These are phyloP conservation scores for Dryas iulia DNA, from an alignment of 1,140 invertebrate species.

Conservation along the genomic window DNA sequence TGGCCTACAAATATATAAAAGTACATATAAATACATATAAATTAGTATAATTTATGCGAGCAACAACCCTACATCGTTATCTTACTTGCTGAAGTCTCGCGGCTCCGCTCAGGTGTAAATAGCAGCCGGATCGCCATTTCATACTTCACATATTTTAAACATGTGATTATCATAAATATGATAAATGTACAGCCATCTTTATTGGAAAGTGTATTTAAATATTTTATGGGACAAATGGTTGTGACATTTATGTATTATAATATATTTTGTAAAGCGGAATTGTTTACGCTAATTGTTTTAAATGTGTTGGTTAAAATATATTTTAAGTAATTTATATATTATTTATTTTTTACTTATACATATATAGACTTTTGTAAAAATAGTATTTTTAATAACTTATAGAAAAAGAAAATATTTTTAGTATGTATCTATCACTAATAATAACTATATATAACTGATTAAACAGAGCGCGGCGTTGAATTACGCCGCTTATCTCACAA, in stretches of 20 bases:
- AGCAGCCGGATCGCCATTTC: constrained; percentile 14
- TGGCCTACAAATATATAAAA: not conserved
- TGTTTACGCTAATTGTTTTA: not conserved
- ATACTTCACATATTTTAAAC: constrained; percentile 13
- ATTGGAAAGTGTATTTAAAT: constrained; percentile 1
- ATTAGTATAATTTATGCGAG: not conserved
- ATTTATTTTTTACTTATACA: too few relatives aligned
- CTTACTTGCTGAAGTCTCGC: constrained; percentile 8
- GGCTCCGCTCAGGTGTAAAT: constrained; percentile 20
- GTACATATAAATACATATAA: not conserved
- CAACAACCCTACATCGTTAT: constrained; percentile 9
- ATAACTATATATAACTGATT: too few relatives aligned
- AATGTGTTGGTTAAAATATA: not conserved
- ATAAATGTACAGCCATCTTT: not conserved
- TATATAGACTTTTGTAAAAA: too few relatives aligned
- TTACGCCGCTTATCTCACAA: too few relatives aligned
- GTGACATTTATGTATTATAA: not conserved
- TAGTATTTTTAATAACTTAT: too few relatives aligned
- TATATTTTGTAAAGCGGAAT: not conserved
- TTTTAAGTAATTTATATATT: too few relatives aligned
- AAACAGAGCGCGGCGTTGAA: too few relatives aligned
- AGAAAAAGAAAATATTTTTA: too few relatives aligned
- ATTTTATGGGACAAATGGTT: not conserved
- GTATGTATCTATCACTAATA: too few relatives aligned
- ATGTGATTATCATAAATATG: constrained; percentile 13